A percentile compares a stretch with the other conserved stretches of the same genome.
phyloP scores from a whole-genome alignment of 92 coral and sea anemone species.

The Virgularia gustaviana region DNA sequence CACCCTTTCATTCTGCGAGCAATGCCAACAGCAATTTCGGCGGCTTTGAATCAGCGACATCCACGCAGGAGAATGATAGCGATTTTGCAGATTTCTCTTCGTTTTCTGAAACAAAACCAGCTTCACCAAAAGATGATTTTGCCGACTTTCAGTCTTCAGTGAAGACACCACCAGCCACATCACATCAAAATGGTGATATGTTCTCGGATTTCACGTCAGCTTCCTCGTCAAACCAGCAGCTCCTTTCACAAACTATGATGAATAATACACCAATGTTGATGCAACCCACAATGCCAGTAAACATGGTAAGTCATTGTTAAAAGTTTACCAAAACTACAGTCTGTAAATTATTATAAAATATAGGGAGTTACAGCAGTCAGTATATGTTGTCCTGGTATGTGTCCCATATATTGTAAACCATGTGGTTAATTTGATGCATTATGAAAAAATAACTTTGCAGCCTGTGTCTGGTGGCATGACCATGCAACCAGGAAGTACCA shows the following conservation, averaged over 20 bases:
- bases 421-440: too few relatives aligned
- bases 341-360: too few relatives aligned
- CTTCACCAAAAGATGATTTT: constrained; percentile 76
- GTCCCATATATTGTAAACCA: constrained; percentile 30
- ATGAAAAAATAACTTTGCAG: too few relatives aligned
- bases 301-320: too few relatives aligned
- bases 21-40: constrained; percentile 7
- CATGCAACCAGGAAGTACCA: constrained; percentile 38
- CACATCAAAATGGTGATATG: constrained; percentile 30
- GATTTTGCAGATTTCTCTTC: constrained; percentile 26
- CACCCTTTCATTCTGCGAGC: constrained; percentile 24
- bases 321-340: too few relatives aligned
- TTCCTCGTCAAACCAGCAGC: constrained; percentile 14
- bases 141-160: constrained; percentile 85
- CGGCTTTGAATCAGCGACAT: constrained; percentile 15
- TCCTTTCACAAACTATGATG: constrained; percentile 32
- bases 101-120: constrained; percentile 32
- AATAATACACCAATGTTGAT: constrained; percentile 17
- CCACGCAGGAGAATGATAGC: not conserved
- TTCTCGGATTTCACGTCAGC: constrained; percentile 25
- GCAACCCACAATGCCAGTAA: too few relatives aligned
- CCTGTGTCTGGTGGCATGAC: constrained; percentile 12
- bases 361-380: too few relatives aligned
- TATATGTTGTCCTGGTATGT: too few relatives aligned
- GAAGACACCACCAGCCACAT: constrained; percentile 48